Conservation (phyloP, 2,888 invertebrate species). For the Bombylius major region DNA sequence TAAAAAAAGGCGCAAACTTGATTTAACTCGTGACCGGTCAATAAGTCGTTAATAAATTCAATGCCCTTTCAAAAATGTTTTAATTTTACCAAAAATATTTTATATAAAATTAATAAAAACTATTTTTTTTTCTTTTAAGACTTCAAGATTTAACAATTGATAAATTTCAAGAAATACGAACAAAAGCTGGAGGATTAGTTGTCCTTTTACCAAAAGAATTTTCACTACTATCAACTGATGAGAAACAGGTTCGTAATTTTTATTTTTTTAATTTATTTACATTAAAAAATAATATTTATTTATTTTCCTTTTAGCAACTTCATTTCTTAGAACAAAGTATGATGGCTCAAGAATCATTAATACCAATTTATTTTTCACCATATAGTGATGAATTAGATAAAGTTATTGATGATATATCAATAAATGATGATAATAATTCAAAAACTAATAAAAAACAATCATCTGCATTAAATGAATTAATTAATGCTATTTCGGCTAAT, state of each 20-base stretch:
- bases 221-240: conserved; percentile 47
- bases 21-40: no score
- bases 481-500: conserved; percentile 82
- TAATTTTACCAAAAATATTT: not conserved
- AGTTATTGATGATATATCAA: conserved; percentile 63
- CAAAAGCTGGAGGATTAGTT: conserved; percentile 76
- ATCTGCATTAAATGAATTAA: conserved; percentile 70
- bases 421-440: conserved; percentile 53
- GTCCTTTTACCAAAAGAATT: conserved; percentile 68
- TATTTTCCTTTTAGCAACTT: conserved; percentile 46
- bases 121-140: conserved; percentile 17
- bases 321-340: conserved; percentile 69
- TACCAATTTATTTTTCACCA: conserved; percentile 78
- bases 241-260: conserved; percentile 48
- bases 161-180: conserved; percentile 59
- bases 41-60: no score
- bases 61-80: not conserved
- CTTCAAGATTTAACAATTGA: conserved; percentile 69
- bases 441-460: conserved; percentile 39
- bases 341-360: conserved; percentile 61
- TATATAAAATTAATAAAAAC: not conserved
- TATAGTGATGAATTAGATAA: conserved; percentile 61
- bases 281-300: not conserved
- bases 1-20: not conserved
- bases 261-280: not conserved